Evolutionary conservation across 1,140 invertebrate genomes (phyloP).

Genomic region (Parasteatoda tepidariorum): DNA sequence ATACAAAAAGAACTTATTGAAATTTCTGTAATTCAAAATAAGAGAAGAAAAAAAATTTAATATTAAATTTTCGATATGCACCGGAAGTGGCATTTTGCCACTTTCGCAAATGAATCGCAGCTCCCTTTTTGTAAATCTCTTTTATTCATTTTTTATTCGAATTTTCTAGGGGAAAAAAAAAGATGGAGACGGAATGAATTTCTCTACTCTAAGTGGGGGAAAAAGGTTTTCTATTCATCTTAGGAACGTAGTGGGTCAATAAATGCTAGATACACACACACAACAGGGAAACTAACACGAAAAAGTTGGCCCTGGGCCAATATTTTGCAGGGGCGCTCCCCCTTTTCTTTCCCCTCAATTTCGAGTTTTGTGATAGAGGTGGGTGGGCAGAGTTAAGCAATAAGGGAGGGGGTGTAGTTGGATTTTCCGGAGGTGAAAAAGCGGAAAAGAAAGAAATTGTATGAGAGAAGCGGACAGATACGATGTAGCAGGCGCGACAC

Average conservation of each 20-base stretch:
- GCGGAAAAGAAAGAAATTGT: not conserved
- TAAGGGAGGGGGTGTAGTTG: conserved; percentile 36
- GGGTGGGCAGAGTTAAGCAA: conserved; percentile 43
- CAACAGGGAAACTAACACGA: not conserved
- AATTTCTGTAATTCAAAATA: not conserved
- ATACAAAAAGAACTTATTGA: not conserved
- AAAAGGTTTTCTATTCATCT: conserved; percentile 6
- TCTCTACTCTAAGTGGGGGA: not conserved
- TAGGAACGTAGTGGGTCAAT: conserved; percentile 26
- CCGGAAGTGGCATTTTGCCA: conserved; percentile 40
- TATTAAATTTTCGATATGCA: conserved; percentile 36
- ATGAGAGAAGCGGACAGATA: conserved; percentile 5
- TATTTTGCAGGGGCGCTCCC: conserved; percentile 17
- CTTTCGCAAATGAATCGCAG: conserved; percentile 31
- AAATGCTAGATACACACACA: conserved; percentile 44
- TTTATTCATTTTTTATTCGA: not conserved
- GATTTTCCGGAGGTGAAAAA: conserved; percentile 27
- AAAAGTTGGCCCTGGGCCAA: conserved; percentile 54
- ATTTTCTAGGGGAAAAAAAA: not conserved
- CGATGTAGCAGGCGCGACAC: conserved; percentile 44
- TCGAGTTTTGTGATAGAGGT: not conserved
- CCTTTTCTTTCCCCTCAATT: not conserved
- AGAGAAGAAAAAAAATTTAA: conserved; percentile 17
- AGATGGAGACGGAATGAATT: not conserved
- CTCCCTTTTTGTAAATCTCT: not conserved